Evolutionary conservation across 2,113 vertebrate species (phyloP), one percentile per base, ranked within the genome.

Genomic region (Empidonax traillii): DNA sequence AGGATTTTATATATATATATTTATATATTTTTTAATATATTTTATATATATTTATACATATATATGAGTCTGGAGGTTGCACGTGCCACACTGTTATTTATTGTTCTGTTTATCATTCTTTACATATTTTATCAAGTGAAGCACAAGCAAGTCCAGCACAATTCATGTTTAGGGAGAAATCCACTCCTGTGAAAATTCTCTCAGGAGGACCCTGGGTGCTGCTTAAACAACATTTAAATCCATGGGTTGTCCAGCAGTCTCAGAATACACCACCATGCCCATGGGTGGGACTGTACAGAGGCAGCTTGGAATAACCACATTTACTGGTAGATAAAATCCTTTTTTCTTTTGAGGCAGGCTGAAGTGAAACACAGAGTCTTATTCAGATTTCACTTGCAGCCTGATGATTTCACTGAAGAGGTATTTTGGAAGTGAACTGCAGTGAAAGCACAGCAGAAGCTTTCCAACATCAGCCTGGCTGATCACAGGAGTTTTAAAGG

Each of bases 321-420:
- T 87, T 82, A 51, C 80, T 85, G 37, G 47, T 61, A 56, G 69
- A 83, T 27, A 85, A 80, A 85, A 80, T 83, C 35, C 22, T 72
- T 49, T 24, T 68, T 27, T 25, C 14, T n/a, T 65, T 49, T 49
- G 53, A 72, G 76, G 53, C 49, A 78, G 43, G 9, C 56, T 84
- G 78, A 49, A 67, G 51, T 67, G 63, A 63, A 96, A 91, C 68
- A 78, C 8, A 84, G 85, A 73, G 73, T 82, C 83, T 93, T 87
- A 91, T 90, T 96, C 76, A 92, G 86, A 93, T 92, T 93, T 94
- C 53, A 27, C 44, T 71, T 87, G 58, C 77, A 62, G 79, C 6
- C 8, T 65, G 52, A 61, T 95, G 88, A 89, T 94, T 96, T 96
- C 79, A 95, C 37, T 91, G 87, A 55, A 88, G 85, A 94, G 76